These are phyloP conservation scores for Menidia beryllina DNA, from an alignment of 2,113 vertebrate species.

Conservation along the genomic window DNA sequence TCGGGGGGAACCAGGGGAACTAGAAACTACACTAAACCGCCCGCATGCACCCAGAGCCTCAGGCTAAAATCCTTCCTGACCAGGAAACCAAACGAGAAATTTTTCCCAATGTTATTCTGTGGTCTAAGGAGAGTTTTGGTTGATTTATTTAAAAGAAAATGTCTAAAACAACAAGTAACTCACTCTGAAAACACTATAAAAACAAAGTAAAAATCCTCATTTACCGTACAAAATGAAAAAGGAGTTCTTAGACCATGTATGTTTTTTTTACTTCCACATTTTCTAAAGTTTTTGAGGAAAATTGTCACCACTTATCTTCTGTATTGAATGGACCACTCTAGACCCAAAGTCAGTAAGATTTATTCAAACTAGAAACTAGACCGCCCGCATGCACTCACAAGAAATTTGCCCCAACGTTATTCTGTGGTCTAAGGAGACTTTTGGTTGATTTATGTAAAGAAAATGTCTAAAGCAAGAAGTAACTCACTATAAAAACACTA, in stretches of 20 bases:
- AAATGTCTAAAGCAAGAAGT: constrained; percentile 8
- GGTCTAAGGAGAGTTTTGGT: background rate
- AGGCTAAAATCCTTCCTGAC: constrained; percentile 32
- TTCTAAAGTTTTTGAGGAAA: background rate
- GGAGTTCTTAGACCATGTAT: too few relatives aligned
- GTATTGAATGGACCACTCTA: background rate
- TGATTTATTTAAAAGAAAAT: constrained; percentile 35
- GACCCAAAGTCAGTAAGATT: background rate
- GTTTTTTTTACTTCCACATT: background rate
- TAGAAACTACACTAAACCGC: too few relatives aligned
- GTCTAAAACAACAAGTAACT: constrained; percentile 7
- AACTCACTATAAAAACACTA: background rate
- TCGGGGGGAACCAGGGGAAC: constrained; percentile 81
- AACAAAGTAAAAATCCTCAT: too few relatives aligned
- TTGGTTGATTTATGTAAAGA: constrained; percentile 28
- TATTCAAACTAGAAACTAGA: constrained; percentile 37
- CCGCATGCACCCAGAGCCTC: background rate
- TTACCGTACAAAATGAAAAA: too few relatives aligned
- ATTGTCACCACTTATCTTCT: background rate
- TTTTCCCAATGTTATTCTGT: background rate
- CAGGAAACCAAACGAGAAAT: background rate
- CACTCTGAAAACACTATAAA: background rate
- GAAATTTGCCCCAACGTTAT: background rate
- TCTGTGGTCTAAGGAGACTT: background rate
- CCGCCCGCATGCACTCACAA: background rate